Evolutionary conservation across 2,113 vertebrate genomes (phyloP), one percentile per base, ranked within the genome.

Genomic region (Oryzias melastigma): DNA sequence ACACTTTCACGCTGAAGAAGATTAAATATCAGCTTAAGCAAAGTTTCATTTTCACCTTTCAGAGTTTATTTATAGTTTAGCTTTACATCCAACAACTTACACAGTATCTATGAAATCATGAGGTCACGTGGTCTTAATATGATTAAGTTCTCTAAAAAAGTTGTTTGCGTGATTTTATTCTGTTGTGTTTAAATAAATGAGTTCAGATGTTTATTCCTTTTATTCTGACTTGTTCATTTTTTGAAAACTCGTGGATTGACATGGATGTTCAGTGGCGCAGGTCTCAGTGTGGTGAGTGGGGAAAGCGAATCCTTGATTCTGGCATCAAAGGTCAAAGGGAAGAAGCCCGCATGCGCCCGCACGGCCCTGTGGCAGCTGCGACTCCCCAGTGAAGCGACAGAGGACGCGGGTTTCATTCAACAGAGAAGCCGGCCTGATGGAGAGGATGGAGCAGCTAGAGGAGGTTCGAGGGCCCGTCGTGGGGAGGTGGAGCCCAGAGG

Each of bases 291-390:
- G 52, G 2, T 35, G 29, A 29, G 6, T 29, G 6, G 29, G 29
- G 8, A 29, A 35, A 44, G 42, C n/a, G 0, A 45, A 59, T 68
- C 57, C 40, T 56, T 5, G 54, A 50, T 62, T 8, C 47, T 5
- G 63, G n/a, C 65, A 64, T 73, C 65, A 73, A 35, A 73, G 74
- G 71, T 78, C 66, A 77, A 49, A 56, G 59, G 61, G 72, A 65
- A 66, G 62, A 25, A 15, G 73, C 52, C 35, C 35, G 22, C 60
- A 61, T 56, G 58, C 62, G 51, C 50, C 52, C 35, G 25, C 25
- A 27, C 67, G 14, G 20, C 20, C 57, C 29, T 5, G 14, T 71
- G 76, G 80, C 92, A 92, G 92, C 91, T 93, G 91, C 83, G 64
- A 79, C 68, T 83, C 83, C 83, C 83, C 65, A 68, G 88, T 86